Percentiles rank a stretch among this genome's conserved stretches.
Conservation (phyloP, 2,888 invertebrate species). For the Chymomyza amoena region DNA sequence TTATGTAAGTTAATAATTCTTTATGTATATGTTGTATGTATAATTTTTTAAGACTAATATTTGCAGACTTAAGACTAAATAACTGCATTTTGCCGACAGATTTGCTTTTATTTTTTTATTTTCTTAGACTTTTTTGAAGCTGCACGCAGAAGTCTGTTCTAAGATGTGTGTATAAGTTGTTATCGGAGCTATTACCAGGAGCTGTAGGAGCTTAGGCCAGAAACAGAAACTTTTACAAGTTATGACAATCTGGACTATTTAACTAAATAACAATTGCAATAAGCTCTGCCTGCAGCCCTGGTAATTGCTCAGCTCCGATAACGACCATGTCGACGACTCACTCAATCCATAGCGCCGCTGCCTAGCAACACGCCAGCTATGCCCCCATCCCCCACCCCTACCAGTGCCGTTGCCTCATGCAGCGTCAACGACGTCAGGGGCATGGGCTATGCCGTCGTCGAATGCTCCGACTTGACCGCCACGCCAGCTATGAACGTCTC, state of each 20-base stretch:
- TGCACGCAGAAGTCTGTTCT: neutral
- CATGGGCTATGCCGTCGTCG: constrained; percentile 75
- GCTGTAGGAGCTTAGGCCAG: too few species aligned
- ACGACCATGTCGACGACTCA: constrained; percentile 21
- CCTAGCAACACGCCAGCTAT: constrained; percentile 38
- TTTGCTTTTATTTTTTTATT: constrained; percentile 29
- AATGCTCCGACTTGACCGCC: constrained; percentile 64
- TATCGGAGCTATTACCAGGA: too few species aligned
- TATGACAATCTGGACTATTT: too few species aligned
- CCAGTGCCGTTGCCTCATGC: constrained; percentile 35
- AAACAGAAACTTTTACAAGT: too few species aligned
- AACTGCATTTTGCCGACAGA: constrained; percentile 63
- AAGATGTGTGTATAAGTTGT: neutral
- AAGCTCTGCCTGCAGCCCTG: constrained; percentile 2
- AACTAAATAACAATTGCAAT: too few species aligned
- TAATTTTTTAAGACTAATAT: constrained; percentile 59
- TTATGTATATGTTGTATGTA: constrained; percentile 33
- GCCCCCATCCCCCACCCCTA: constrained; percentile 20
- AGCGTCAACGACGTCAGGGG: constrained; percentile 37
- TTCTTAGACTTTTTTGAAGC: neutral
- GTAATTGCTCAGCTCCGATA: constrained; percentile 16
- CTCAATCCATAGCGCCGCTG: constrained; percentile 52
- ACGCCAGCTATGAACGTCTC: constrained; percentile 42
- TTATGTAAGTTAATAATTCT: constrained; percentile 19
- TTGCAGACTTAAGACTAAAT: constrained; percentile 72